phyloP scores from a whole-genome alignment of 2,113 vertebrate species.

The Sciurus niger region DNA sequence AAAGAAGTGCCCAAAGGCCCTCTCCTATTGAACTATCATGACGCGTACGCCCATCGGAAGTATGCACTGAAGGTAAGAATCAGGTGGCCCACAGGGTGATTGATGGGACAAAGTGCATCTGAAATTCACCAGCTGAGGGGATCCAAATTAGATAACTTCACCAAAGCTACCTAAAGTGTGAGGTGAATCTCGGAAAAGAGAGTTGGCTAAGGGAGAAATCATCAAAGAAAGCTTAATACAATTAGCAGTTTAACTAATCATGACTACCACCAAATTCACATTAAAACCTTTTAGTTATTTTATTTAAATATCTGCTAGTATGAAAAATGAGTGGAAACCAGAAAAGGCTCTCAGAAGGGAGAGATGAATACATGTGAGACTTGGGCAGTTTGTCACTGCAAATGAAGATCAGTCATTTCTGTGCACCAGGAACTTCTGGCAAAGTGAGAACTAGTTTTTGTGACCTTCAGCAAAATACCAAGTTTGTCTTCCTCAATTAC shows the following conservation, averaged over 20 bases:
- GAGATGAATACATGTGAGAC: conserved; percentile 30
- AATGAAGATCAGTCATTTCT: conserved; percentile 58
- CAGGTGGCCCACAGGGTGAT: fast-evolving
- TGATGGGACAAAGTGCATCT: neutral
- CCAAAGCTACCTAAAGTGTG: neutral
- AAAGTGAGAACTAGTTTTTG: conserved; percentile 61
- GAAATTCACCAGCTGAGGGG: neutral
- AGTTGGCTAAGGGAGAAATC: neutral
- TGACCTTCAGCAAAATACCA: conserved; percentile 71
- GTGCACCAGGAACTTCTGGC: conserved; percentile 62
- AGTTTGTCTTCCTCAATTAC: conserved; percentile 72
- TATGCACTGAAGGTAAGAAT: conserved; percentile 87
- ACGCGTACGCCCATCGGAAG: conserved; percentile 88
- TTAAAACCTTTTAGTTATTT: neutral
- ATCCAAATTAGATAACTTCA: neutral
- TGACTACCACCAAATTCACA: neutral
- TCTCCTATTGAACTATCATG: conserved; percentile 91
- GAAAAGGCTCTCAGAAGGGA: neutral
- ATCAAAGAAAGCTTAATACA: neutral
- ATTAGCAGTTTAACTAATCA: neutral
- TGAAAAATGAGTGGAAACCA: neutral
- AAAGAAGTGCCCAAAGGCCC: conserved; percentile 80
- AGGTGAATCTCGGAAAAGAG: neutral
- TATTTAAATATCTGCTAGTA: conserved; percentile 8
- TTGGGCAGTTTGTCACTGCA: conserved; percentile 51